Evolutionary conservation across 2,888 invertebrate species (phyloP).

Genomic region (Ormyrus pomaceus): DNA sequence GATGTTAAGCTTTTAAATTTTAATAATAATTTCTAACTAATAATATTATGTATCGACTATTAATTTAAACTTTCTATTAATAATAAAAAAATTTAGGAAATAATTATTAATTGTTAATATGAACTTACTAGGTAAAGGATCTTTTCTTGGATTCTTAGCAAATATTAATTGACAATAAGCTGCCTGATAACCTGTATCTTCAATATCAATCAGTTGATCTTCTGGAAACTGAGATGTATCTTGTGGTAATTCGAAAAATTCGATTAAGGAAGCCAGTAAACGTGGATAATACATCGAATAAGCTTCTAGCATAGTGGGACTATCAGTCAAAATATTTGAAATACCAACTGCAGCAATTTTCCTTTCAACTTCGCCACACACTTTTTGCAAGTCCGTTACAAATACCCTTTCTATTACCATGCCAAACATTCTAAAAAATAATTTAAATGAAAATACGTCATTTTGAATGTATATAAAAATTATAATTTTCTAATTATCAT

Average conservation of each 20-base stretch:
- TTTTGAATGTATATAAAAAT: neutral
- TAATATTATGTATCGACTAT: neutral
- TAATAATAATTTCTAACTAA: neutral
- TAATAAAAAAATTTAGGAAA: too few relatives aligned
- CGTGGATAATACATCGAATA: conserved; percentile 65
- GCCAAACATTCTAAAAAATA: conserved; percentile 88
- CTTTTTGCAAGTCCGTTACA: conserved; percentile 90
- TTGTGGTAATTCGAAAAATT: conserved; percentile 92
- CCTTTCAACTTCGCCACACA: conserved; percentile 88
- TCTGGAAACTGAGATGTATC: conserved; percentile 88
- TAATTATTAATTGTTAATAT: neutral
- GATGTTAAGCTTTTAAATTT: neutral
- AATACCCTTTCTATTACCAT: conserved; percentile 96
- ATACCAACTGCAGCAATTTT: conserved; percentile 95
- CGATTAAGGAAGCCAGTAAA: conserved; percentile 79
- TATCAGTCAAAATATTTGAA: conserved; percentile 89
- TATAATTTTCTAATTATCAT: neutral
- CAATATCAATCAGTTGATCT: conserved; percentile 91
- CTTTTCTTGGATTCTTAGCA: conserved; percentile 85
- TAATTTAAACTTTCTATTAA: too few relatives aligned
- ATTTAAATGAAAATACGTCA: conserved; percentile 75
- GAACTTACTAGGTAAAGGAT: conserved; percentile 83
- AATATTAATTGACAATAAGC: conserved; percentile 92
- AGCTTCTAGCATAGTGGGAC: conserved; percentile 80
- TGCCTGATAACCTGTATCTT: conserved; percentile 91